These are phyloP conservation scores for Hoplodrina blanda DNA, from an alignment of 2,888 invertebrate genomes.

Conservation along the genomic window DNA sequence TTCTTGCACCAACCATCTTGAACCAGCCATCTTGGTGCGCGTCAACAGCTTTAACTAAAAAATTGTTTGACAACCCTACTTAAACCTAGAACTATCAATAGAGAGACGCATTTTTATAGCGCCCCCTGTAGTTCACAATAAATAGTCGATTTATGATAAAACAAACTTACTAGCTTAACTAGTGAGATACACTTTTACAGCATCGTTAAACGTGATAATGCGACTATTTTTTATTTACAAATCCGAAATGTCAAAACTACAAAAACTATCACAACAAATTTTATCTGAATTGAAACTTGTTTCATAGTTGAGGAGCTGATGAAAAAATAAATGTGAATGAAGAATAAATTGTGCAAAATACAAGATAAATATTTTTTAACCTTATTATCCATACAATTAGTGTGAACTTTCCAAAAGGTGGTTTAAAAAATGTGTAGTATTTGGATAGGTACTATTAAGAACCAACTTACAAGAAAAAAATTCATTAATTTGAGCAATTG, in stretches of 20 bases:
- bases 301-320: constrained; percentile 31
- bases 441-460: too few relatives aligned
- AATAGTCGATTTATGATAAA: constrained; percentile 69
- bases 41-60: not conserved
- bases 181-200: constrained; percentile 68
- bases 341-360: not conserved
- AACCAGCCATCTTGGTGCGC: too few relatives aligned
- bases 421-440: not conserved
- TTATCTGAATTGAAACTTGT: constrained; percentile 1
- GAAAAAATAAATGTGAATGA: too few relatives aligned
- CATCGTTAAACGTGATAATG: constrained; percentile 71
- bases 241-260: constrained; percentile 58
- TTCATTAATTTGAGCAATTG: too few relatives aligned
- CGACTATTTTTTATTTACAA: constrained; percentile 68
- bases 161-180: constrained; percentile 70
- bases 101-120: constrained; percentile 49
- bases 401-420: too few relatives aligned
- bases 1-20: too few relatives aligned
- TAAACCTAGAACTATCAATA: constrained; percentile 38
- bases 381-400: too few relatives aligned
- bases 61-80: constrained; percentile 35
- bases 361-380: too few relatives aligned
- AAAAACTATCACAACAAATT: too few relatives aligned
- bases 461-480: too few relatives aligned
- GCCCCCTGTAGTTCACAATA: constrained; percentile 63